Conservation (phyloP, 1,140 invertebrate species). For the Lepidurus couesii region DNA sequence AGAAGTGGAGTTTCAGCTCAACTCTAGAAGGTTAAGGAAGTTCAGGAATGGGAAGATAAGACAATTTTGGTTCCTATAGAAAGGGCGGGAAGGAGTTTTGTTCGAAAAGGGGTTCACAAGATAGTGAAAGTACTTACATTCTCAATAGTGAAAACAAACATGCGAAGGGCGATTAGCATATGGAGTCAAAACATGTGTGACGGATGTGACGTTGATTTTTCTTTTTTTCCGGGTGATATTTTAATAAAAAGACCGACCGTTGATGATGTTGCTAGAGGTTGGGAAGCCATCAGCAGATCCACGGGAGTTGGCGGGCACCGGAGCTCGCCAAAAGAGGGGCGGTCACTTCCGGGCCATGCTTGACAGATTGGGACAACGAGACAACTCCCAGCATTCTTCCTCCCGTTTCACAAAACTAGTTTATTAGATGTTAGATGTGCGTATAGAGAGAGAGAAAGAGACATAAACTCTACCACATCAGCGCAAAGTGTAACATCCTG, state of each 20-base stretch:
- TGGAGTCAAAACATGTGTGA: background rate
- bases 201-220: background rate
- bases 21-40: too few species aligned
- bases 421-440: background rate
- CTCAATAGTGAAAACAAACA: background rate
- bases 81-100: background rate
- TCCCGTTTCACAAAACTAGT: background rate
- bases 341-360: constrained; percentile 15
- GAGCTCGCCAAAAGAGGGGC: constrained; percentile 13
- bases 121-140: constrained; percentile 9
- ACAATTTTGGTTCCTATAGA: too few species aligned
- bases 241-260: background rate
- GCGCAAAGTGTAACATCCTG: background rate
- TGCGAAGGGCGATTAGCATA: background rate
- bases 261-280: background rate
- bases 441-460: too few species aligned
- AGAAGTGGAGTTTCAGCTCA: too few species aligned
- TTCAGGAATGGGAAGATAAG: too few species aligned
- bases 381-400: constrained; percentile 15
- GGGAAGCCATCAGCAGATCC: background rate
- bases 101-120: background rate
- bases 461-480: too few species aligned
- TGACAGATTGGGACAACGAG: constrained; percentile 21
- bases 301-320: constrained; percentile 7
- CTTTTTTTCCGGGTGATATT: too few species aligned